Evolutionary conservation across 1,140 invertebrate genomes (phyloP).

Genomic region (Drosophila leontia): DNA sequence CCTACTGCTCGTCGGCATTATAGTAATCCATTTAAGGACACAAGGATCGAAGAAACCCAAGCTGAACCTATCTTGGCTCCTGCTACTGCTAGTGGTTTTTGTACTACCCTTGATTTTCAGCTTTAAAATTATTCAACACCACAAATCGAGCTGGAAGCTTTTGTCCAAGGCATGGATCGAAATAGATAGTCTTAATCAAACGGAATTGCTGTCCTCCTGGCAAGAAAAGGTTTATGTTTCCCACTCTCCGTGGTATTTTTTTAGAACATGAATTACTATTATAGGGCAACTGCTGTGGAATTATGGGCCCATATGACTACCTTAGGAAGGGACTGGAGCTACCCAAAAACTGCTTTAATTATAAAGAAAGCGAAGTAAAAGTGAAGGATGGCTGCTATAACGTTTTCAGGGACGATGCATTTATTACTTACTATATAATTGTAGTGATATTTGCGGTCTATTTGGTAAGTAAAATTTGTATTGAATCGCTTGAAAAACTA

Average conservation of each 20-base stretch:
- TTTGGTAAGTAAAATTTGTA: not conserved
- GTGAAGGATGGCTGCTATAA: constrained; percentile 1
- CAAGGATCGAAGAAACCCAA: not conserved
- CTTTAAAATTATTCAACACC: not conserved
- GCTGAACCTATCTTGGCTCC: not conserved
- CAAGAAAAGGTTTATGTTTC: not conserved
- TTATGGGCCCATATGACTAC: not conserved
- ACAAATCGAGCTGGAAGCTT: not conserved
- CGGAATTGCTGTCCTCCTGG: not conserved
- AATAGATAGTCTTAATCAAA: not conserved
- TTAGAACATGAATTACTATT: not conserved
- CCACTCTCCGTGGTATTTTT: not conserved
- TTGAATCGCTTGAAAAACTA: not conserved
- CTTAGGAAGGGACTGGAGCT: not conserved
- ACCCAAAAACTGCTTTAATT: not conserved
- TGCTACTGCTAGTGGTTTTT: not conserved
- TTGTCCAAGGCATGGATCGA: not conserved
- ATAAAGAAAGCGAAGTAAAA: not conserved
- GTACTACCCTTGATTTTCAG: not conserved
- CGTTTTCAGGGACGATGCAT: not conserved
- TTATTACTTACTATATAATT: not conserved
- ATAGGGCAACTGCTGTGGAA: not conserved
- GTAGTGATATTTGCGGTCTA: not conserved
- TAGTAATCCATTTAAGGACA: not conserved
- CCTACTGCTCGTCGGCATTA: not conserved